phyloP scores from a whole-genome alignment of 2,797 vertebrate genomes.

The Fistularia commersonii region DNA sequence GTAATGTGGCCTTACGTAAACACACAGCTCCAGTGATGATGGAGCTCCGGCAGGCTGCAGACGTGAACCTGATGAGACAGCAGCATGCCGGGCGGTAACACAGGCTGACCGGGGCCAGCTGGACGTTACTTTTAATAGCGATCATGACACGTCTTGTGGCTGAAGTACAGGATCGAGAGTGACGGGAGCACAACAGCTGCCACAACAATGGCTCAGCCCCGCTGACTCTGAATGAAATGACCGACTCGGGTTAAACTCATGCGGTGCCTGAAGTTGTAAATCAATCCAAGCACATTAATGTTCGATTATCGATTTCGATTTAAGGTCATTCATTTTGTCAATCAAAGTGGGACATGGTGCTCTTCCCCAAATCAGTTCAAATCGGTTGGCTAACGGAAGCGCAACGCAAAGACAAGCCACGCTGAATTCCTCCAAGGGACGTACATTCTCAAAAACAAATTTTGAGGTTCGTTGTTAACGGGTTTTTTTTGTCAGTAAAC shows the following conservation, averaged over 20 bases:
- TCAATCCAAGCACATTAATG: too few species aligned
- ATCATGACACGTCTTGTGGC: conserved; percentile 22
- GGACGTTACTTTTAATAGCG: conserved; percentile 70
- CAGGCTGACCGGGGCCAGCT: conserved; percentile 55
- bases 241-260: not conserved
- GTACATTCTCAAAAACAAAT: too few species aligned
- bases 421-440: too few species aligned
- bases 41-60: conserved; percentile 1
- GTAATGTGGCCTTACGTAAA: not conserved
- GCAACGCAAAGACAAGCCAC: too few species aligned
- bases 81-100: conserved; percentile 34
- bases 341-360: too few species aligned
- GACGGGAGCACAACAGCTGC: conserved; percentile 45
- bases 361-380: too few species aligned
- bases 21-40: too few species aligned
- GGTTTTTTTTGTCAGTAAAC: not conserved
- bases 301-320: too few species aligned
- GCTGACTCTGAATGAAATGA: not conserved
- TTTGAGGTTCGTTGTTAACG: too few species aligned
- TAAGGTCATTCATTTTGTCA: too few species aligned
- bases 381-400: too few species aligned
- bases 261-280: too few species aligned
- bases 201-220: conserved; percentile 30
- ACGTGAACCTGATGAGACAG: conserved; percentile 31
- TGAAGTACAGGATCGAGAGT: conserved; percentile 16